phyloP scores from a whole-genome alignment of 2,113 vertebrate species.

The Fulmarus glacialis region DNA sequence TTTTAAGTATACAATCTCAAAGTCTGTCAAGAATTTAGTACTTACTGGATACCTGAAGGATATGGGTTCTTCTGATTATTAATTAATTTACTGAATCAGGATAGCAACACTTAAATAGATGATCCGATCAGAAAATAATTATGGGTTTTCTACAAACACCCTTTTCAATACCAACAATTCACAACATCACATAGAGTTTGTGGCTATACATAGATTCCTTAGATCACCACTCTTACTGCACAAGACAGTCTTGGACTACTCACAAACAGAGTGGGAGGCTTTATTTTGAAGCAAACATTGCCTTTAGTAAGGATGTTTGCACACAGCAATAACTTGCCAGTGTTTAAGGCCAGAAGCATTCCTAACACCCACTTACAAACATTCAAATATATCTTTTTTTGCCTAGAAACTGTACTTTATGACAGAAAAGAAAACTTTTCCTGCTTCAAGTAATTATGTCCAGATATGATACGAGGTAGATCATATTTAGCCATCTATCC shows the following conservation, averaged over 20 bases:
- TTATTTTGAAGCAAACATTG: slow-evolving; percentile 28
- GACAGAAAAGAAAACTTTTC: not conserved
- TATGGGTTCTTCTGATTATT: not conserved
- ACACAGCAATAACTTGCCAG: not conserved
- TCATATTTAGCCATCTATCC: not conserved
- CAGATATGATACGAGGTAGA: not conserved
- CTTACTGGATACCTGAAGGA: not conserved
- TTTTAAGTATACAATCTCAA: not conserved
- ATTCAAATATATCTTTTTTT: not conserved
- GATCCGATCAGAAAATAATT: not conserved
- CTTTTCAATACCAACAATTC: not conserved
- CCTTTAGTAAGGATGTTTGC: not conserved
- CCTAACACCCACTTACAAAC: slow-evolving; percentile 32
- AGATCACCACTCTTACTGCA: not conserved
- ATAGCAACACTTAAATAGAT: not conserved
- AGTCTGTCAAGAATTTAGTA: not conserved
- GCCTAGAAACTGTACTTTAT: not conserved
- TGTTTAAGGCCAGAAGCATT: not conserved
- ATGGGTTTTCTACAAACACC: accelerated
- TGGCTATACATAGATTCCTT: not conserved
- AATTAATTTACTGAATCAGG: not conserved
- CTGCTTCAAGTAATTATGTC: not conserved
- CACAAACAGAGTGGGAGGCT: not conserved
- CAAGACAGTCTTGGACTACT: not conserved
- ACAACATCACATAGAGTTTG: not conserved